Conservation (phyloP, 2,888 invertebrate genomes). For the Pseudeuparius sepicola region DNA sequence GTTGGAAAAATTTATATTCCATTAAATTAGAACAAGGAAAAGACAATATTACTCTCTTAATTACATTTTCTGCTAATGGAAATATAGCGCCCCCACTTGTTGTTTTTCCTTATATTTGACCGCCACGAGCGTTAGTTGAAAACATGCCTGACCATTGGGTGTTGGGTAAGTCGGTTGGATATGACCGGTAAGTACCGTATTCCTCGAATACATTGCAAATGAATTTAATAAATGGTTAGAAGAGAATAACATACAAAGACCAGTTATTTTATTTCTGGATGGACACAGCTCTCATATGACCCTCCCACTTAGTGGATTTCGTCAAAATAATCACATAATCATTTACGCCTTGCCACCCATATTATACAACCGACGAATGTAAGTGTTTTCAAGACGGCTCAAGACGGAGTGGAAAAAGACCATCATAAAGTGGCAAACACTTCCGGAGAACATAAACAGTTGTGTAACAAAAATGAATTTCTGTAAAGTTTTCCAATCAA, state of each 20-base stretch:
- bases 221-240: constrained; percentile 18
- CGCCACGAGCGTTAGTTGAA: constrained; percentile 15
- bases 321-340: too few relatives aligned
- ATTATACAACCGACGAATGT: too few relatives aligned
- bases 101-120: constrained; percentile 17
- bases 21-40: constrained; percentile 15
- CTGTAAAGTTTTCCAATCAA: too few relatives aligned
- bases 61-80: constrained; percentile 15
- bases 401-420: too few relatives aligned
- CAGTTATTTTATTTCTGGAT: constrained; percentile 19
- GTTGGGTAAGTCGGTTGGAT: constrained; percentile 23
- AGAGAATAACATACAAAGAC: constrained; percentile 16
- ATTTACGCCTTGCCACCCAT: too few relatives aligned
- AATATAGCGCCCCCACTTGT: constrained; percentile 12
- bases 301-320: too few relatives aligned
- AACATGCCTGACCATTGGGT: constrained; percentile 16
- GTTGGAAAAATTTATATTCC: too few relatives aligned
- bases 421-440: too few relatives aligned
- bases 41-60: constrained; percentile 17
- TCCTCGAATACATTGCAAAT: constrained; percentile 20
- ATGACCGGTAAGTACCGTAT: constrained; percentile 20
- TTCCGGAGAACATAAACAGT: too few relatives aligned
- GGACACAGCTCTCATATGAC: constrained; percentile 9
- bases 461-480: too few relatives aligned
- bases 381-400: too few relatives aligned